Evolutionary conservation across 2,797 vertebrate species (phyloP), one percentile per base, ranked within the genome.

Genomic region (Esox masquinongy): DNA sequence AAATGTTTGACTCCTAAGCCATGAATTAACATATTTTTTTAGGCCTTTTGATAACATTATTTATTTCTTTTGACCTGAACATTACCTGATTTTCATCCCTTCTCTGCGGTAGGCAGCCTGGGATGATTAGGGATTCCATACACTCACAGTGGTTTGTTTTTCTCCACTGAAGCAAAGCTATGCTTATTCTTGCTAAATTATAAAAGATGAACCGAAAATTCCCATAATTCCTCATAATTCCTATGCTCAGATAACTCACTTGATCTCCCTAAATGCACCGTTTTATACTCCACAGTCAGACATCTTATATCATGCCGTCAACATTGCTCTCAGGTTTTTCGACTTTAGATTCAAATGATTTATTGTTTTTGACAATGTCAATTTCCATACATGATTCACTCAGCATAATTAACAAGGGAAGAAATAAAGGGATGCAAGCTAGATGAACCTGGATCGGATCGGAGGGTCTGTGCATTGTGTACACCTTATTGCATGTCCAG

Each of bases 361-460:
- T 75, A 36, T 73, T 49, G 36, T 51, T 59, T 53, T 68, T 26
- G 22, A 47, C 66, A 69, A 53, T 53, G 36, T 74, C 31, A 66
- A 56, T 75, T 74, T 17, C 24, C 67, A 83, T 84, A 24, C 66
- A 83, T 83, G 81, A 80, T 86, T 83, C 68, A 87, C 73, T 73
- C 73, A 5, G 79, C 73, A 74, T 81, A 79, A 78, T 81, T 76
- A 84, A 73, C 80, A n/a, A 75, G 19, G 3, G n/a, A 53, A 34
- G 29, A 70, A 29, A 80, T 19, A 11, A 59, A 24, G 24, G 14
- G 14, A 26, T 31, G 69, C 34, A 49, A 0, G 47, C 47, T 19
- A 59, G 6, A 69, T 70, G 76, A 81, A 68, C 4, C 51, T 34
- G 5, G 2, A 5, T 39, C 4, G 36, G 36, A 39, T 39, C 36